Evolutionary conservation across 2,797 vertebrate genomes (phyloP), one percentile per base, ranked within the genome.

Genomic region (Bovichtus variegatus): DNA sequence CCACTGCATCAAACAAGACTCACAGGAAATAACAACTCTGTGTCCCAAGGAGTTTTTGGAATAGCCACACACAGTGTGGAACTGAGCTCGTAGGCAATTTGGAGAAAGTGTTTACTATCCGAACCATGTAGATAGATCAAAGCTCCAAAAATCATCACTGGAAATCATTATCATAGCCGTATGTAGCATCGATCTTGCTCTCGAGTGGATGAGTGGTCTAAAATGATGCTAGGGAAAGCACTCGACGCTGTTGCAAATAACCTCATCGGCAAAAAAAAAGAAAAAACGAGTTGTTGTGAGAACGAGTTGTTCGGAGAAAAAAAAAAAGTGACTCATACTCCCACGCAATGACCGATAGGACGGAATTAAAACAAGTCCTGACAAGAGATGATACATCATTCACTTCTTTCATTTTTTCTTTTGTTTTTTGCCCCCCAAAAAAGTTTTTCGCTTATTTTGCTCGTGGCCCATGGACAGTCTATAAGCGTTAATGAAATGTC

Each of bases 181-280:
- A 81, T 41, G 83, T 61, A 18, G 73, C 75, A 88, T 89, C 66
- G 74, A 87, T 83, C 74, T 54, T 1, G 54, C 78, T 85, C 73
- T 82, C 27, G 11, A 85, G 82, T 80, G 87, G 85, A 83, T 88
- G 87, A 91, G 82, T 71, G 85, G 83, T 81, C 64, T 11, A 81
- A 84, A 83, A 71, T 8, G 71, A 81, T 43, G 67, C 59, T 57
- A 31, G 63, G 77, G 62, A 82, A 69, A 81, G 82, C 78, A 54
- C 78, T 81, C 50, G 2, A 43, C 15, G 66, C 27, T 18, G 27
- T 58, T 49, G 57, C 73, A 76, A 59, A 81, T 34, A 79, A 80
- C 81, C 83, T 76, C 78, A 82, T 82, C 74, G 73, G 61, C 60
- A 36, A 60, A 47, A 71, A n/a, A n/a, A n/a, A n/a, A n/a, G n/a